Conservation (phyloP, 2,797 vertebrate genomes). For the Glossophaga mutica region DNA sequence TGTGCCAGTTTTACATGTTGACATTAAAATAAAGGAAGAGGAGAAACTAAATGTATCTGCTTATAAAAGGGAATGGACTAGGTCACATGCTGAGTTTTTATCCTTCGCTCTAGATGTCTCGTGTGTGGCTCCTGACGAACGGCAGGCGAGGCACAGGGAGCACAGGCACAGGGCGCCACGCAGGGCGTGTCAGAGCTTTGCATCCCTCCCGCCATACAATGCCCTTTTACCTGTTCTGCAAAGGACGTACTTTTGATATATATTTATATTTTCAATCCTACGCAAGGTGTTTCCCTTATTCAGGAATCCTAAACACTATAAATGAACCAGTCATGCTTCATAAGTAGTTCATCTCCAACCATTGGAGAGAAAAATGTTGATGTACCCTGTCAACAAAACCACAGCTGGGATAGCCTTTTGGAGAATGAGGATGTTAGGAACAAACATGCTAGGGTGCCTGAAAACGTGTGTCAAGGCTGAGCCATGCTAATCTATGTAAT, state of each 20-base stretch:
- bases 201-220: neutral
- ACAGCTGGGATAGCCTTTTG: neutral
- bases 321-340: neutral
- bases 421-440: neutral
- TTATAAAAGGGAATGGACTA: neutral
- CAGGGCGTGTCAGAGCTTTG: neutral
- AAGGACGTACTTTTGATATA: neutral
- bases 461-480: neutral
- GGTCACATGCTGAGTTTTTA: neutral
- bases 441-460: neutral
- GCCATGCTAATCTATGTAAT: neutral
- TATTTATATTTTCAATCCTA: neutral
- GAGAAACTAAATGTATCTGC: neutral
- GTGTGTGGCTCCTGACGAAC: neutral
- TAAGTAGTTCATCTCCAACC: neutral
- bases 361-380: neutral
- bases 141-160: neutral
- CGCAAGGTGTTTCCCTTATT: neutral
- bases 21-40: neutral
- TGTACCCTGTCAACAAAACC: neutral
- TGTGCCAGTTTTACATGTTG: neutral
- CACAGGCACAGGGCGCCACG: rapidly evolving
- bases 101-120: neutral
- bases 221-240: neutral
- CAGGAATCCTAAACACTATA: neutral